Base-by-base conservation (phyloP, 2,113 vertebrate genomes). In the Naja naja region DNA sequence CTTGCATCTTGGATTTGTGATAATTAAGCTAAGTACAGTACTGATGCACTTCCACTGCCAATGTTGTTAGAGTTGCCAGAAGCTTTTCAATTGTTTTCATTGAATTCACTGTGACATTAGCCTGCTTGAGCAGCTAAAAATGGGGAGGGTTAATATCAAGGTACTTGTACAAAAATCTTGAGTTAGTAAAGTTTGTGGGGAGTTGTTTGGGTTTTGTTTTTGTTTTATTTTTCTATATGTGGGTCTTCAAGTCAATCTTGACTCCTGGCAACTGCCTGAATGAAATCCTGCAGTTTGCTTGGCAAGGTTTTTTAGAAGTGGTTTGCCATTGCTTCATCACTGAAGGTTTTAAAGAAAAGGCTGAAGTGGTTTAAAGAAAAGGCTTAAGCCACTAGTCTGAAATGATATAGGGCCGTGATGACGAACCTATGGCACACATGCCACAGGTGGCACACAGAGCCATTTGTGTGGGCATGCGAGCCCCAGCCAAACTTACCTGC, bases 21-120 rank as follows among this genome's bases (percentile, higher is more conserved):
- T 95, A 96, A 95, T 95, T 95, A 96, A 97, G 20, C 92, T 88
- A 87, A 96, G 94, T 95, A 39, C 39, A 94, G 25, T 91, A 95
- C 93, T 95, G 94, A 94, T 95, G 87, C 1, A 92, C 5, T 96
- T 95, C 95, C 94, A 60, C 81, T 93, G 94, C 91, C 93, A 94
- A 45, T 60, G 47, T 93, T 96, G 90, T 52, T 60, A 60, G 25
- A 60, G 55, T 93, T 96, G 90, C 54, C 89, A 94, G 95, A 93
- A 95, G 92, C 87, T 96, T n/a, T 90, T 94, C 53, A 89, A 92
- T 94, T 94, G 43, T 95, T 94, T 3, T 91, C 0, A 43, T 49
- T 91, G 92, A 54, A 93, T 10, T 5, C 92, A 87, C 47, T 90
- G 92, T 91, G 89, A 14, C 18, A 87, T 94, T 95, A 58, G 91